Conservation (phyloP, 2,113 vertebrate species). For the Tychaedon coryphoeus region DNA sequence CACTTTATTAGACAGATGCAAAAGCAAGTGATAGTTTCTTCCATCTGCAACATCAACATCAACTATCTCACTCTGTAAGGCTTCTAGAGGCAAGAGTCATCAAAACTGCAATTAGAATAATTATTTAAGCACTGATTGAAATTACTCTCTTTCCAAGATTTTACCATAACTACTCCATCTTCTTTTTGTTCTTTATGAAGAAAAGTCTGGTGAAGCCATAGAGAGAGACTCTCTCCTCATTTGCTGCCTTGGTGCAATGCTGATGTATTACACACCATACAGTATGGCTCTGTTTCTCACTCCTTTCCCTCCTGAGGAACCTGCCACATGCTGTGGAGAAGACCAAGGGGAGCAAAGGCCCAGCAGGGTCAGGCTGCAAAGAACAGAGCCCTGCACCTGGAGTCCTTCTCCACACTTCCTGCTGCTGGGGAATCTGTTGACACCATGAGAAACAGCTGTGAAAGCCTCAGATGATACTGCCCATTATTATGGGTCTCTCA, state of each 20-base stretch:
- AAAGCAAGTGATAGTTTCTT: not conserved
- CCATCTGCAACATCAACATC: not conserved
- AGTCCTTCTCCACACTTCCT: not conserved
- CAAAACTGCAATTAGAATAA: not conserved
- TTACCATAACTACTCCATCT: not conserved
- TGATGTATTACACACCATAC: not conserved
- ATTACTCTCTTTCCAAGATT: not conserved
- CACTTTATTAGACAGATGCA: not conserved
- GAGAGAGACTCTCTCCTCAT: not conserved
- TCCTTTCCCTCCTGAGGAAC: not conserved
- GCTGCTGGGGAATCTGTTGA: not conserved
- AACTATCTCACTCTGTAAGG: not conserved
- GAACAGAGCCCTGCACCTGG: not conserved
- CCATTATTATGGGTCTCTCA: not conserved
- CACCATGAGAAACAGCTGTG: not conserved
- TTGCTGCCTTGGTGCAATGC: not conserved
- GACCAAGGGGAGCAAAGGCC: not conserved
- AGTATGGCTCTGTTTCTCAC: fast-evolving
- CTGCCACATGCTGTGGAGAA: not conserved
- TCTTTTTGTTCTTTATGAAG: not conserved
- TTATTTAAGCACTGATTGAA: not conserved
- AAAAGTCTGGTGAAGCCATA: not conserved
- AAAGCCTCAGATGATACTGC: not conserved
- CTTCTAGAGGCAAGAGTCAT: not conserved
- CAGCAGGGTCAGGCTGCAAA: not conserved